Evolutionary conservation across 2,113 vertebrate genomes (phyloP).

Genomic region (Hystrix cristata): DNA sequence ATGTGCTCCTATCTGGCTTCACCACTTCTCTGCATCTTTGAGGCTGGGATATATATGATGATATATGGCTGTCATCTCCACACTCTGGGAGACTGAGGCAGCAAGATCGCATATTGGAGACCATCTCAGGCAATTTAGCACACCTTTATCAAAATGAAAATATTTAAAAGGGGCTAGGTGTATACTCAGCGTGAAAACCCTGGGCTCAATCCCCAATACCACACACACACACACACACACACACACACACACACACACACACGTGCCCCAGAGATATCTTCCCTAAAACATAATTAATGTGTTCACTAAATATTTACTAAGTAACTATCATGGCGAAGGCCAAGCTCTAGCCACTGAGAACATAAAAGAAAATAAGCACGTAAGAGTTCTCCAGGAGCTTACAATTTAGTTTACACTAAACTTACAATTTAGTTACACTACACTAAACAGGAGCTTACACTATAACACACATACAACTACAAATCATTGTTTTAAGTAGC

Average conservation of each 20-base stretch:
- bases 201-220: not conserved
- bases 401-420: not conserved
- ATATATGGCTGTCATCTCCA: no score
- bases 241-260: no score
- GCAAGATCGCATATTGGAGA: not conserved
- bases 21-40: not conserved
- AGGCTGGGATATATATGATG: not conserved
- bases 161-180: not conserved
- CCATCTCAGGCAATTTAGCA: not conserved
- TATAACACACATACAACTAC: not conserved
- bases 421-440: no score
- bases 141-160: not conserved
- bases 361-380: not conserved
- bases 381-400: not conserved
- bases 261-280: not conserved
- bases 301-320: not conserved
- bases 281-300: not conserved
- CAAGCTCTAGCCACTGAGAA: not conserved
- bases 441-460: no score
- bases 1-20: not conserved
- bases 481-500: not conserved
- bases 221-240: no score
- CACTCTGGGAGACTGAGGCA: not conserved
- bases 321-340: not conserved
- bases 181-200: not conserved